phyloP scores from a whole-genome alignment of 2,888 invertebrate species.

The Vesta saturnalis region DNA sequence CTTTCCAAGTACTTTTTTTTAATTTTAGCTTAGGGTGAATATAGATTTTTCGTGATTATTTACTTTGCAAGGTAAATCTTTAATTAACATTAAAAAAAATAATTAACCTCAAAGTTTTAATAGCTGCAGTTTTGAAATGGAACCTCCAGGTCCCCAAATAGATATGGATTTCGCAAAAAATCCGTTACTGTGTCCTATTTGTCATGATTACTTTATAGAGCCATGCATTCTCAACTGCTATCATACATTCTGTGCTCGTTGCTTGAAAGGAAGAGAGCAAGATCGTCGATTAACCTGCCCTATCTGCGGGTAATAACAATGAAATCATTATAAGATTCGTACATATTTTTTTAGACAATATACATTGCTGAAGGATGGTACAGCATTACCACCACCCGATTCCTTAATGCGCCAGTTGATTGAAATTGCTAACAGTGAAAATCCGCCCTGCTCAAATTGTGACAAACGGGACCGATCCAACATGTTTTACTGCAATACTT shows the following conservation, averaged over 20 bases:
- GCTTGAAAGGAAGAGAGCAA: conserved; percentile 69
- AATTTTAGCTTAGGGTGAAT: neutral
- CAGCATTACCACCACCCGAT: conserved; percentile 71
- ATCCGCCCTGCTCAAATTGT: conserved; percentile 81
- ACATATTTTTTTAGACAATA: conserved; percentile 63
- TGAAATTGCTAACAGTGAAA: conserved; percentile 75
- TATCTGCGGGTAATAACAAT: conserved; percentile 68
- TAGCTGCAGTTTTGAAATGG: conserved; percentile 54
- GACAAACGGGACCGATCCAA: conserved; percentile 74
- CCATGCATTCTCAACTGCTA: conserved; percentile 75
- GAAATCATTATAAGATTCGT: no score
- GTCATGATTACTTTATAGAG: conserved; percentile 74
- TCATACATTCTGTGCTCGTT: conserved; percentile 76
- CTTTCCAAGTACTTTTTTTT: conserved; percentile 13
- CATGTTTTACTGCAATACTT: conserved; percentile 84
- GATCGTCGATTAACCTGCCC: conserved; percentile 73
- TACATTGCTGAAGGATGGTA: conserved; percentile 71
- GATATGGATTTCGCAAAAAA: conserved; percentile 63
- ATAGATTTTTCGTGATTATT: conserved; percentile 39
- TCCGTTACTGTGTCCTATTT: conserved; percentile 73
- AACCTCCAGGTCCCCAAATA: conserved; percentile 56
- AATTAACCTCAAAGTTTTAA: conserved; percentile 29
- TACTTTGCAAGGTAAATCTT: conserved; percentile 40
- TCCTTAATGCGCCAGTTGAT: conserved; percentile 75
- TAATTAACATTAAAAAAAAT: neutral